Base-by-base conservation (phyloP, 2,797 vertebrate genomes). In the Mastacembelus armatus region DNA sequence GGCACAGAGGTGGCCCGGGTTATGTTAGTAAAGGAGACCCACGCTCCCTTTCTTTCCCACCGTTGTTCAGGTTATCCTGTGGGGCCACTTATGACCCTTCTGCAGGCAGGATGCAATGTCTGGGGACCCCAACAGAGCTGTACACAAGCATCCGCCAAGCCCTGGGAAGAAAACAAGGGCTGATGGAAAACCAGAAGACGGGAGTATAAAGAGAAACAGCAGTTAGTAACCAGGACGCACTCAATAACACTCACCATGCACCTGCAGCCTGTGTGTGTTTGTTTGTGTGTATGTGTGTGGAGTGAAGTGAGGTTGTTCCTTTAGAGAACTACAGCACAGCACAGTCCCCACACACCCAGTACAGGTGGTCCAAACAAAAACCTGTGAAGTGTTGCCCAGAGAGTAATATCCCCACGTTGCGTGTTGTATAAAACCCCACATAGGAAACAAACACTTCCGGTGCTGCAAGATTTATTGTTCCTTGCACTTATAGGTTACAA, bases 31-130 rank as follows among this genome's bases (percentile, higher is more conserved):
- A 80, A 87, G 84, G 80, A 87, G 90, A 85, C 83, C 85, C 83
- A 82, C 84, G 73, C 86, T 90, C 87, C 76, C 77, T 85, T 87
- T 88, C 86, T 88, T 93, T 94, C 92, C 92, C 93, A 94, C 89
- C 85, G 91, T 93, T 94, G 92, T 94, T 93, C 90, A 92, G 92
- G 93, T 93, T 93, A 94, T 94, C 93, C 91, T 94, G 92, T 91
- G 91, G 92, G 92, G 89, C 91, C 89, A 90, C 88, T 92, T 90
- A 89, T 83, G 87, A 87, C 85, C 90, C 88, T 87, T 85, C 78
- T 87, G 80, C 85, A 85, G 87, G 91, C 93, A 94, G 94, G 93
- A 94, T 91, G 91, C 89, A 83, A 89, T 69, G 91, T 90, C 92
- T 92, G 87, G 92, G 93, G 93, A 94, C 91, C 90, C 87, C 88